Percentiles rank a stretch among this genome's conserved stretches.
phyloP scores from a whole-genome alignment of 2,797 vertebrate species.

The Typhlichthys subterraneus region DNA sequence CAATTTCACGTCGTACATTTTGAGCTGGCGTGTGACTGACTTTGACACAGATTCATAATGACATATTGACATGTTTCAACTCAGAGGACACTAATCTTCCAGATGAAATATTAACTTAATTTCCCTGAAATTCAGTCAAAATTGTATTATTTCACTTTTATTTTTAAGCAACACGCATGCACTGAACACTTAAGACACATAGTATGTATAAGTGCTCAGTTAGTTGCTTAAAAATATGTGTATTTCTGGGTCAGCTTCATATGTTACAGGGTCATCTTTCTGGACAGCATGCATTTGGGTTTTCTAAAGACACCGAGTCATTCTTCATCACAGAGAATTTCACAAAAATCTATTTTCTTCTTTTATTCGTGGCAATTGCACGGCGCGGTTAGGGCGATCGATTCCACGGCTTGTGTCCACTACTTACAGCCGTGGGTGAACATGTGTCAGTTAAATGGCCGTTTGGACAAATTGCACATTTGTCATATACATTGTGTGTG shows the following conservation, averaged over 20 bases:
- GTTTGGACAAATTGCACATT: conserved; percentile 5
- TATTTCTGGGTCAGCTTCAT: not conserved
- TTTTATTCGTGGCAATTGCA: conserved; percentile 34
- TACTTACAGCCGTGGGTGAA: conserved; percentile 10
- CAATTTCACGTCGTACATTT: not conserved
- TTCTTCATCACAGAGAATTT: conserved; percentile 57
- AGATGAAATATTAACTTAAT: conserved; percentile 11
- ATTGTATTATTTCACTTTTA: too few species aligned
- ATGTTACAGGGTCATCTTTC: not conserved
- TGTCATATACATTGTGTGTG: not conserved
- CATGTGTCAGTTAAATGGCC: not conserved
- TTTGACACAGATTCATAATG: conserved; percentile 39
- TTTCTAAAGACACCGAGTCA: conserved; percentile 56
- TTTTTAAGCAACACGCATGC: too few species aligned
- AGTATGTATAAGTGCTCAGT: too few species aligned
- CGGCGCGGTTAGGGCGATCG: conserved; percentile 38
- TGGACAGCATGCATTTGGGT: conserved; percentile 11
- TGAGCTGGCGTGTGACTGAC: conserved; percentile 33
- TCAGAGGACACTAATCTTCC: conserved; percentile 35
- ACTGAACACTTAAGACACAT: too few species aligned
- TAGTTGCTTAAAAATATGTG: too few species aligned
- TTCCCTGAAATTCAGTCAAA: too few species aligned
- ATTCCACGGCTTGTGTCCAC: conserved; percentile 34
- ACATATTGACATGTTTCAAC: conserved; percentile 61
- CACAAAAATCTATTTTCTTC: conserved; percentile 61